Conservation (phyloP, 2,113 vertebrate species). For the Chlorocebus sabaeus region DNA sequence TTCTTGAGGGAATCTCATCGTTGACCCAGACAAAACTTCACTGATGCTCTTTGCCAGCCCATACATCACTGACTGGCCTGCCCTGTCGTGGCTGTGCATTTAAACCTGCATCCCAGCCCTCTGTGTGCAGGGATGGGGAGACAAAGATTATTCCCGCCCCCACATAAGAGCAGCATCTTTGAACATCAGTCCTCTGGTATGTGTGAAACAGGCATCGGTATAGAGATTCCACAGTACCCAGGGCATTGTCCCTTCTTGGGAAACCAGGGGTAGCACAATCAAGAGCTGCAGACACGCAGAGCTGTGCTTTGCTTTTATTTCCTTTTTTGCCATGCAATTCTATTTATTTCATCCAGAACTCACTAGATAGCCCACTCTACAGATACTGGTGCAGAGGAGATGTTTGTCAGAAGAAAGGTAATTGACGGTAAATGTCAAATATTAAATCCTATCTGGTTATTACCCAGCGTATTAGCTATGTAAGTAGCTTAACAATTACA, state of each 20-base stretch:
- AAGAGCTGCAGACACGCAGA: neutral
- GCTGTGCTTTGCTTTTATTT: neutral
- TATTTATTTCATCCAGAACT: constrained; percentile 75
- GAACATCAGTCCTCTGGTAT: neutral
- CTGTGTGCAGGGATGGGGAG: fast-evolving
- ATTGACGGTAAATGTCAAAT: constrained; percentile 88
- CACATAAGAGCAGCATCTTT: neutral
- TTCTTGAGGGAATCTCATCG: fast-evolving
- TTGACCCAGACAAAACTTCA: neutral
- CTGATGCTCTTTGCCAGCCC: fast-evolving
- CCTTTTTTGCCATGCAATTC: constrained; percentile 47
- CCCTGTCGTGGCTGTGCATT: fast-evolving
- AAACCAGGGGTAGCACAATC: fast-evolving
- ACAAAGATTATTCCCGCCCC: neutral
- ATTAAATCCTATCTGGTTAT: constrained; percentile 89
- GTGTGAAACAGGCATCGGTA: neutral
- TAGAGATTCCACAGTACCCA: fast-evolving
- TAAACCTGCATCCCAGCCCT: neutral
- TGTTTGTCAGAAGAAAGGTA: constrained; percentile 81
- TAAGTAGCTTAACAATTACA: constrained; percentile 90
- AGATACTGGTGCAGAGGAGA: constrained; percentile 79
- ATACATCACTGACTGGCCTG: fast-evolving
- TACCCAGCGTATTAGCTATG: constrained; percentile 85
- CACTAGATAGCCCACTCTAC: constrained; percentile 74
- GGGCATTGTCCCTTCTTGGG: fast-evolving